Evolutionary conservation across 1,140 invertebrate genomes (phyloP).

Genomic region (Battus philenor): DNA sequence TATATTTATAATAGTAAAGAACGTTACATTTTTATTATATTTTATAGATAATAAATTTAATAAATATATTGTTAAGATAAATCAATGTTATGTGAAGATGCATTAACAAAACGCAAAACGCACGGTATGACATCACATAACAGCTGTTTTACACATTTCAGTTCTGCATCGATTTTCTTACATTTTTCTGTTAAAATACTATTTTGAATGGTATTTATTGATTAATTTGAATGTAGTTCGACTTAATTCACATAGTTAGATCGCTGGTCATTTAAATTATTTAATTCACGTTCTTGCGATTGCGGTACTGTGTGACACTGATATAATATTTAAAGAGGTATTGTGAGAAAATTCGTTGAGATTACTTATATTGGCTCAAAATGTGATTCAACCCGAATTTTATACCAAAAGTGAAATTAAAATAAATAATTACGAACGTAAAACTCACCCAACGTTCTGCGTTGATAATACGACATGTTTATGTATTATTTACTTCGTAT

Average conservation of each 20-base stretch:
- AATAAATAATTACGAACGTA: conserved; percentile 2
- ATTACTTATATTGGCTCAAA: too few relatives aligned
- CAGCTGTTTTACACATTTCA: conserved; percentile 8
- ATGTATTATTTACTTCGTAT: conserved; percentile 15
- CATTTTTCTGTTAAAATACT: neutral
- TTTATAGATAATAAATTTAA: too few relatives aligned
- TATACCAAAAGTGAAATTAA: neutral
- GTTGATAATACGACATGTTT: conserved; percentile 50
- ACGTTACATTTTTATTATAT: too few relatives aligned
- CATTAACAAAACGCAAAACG: neutral
- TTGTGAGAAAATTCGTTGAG: too few relatives aligned
- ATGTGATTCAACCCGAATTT: too few relatives aligned
- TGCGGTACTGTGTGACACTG: neutral
- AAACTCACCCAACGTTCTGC: conserved; percentile 46
- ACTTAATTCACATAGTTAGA: too few relatives aligned
- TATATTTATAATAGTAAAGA: too few relatives aligned
- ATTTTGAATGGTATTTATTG: too few relatives aligned
- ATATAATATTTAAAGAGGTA: neutral
- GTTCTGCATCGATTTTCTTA: neutral
- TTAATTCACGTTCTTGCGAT: neutral
- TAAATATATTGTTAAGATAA: too few relatives aligned
- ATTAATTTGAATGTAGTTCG: too few relatives aligned
- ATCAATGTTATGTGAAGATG: neutral
- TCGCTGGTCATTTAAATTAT: too few relatives aligned
- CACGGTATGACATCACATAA: too few relatives aligned